Percentiles rank a stretch among this genome's conserved stretches.
These are phyloP conservation scores for Pogonomyrmex californicus DNA, from an alignment of 1,140 invertebrate species.

Conservation along the genomic window DNA sequence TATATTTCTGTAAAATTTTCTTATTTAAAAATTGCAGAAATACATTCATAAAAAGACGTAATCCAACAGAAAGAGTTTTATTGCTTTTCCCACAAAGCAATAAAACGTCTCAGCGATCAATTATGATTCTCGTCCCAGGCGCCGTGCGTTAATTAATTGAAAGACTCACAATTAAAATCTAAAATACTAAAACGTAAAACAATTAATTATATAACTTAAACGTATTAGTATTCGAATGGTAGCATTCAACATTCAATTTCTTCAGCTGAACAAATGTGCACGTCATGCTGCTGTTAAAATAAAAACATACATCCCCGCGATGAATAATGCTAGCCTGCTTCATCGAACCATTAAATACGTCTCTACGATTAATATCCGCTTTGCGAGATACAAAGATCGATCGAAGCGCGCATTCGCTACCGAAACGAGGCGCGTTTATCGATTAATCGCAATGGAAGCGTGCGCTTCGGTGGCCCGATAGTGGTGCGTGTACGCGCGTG, in stretches of 20 bases:
- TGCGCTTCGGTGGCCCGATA: constrained; percentile 9
- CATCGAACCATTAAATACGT: constrained; percentile 47
- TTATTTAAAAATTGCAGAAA: neutral
- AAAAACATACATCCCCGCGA: constrained; percentile 13
- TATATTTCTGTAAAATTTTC: neutral
- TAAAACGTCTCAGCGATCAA: neutral
- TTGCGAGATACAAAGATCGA: constrained; percentile 56
- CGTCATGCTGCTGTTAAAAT: constrained; percentile 11
- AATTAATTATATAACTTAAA: constrained; percentile 19
- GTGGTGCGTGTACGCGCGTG: constrained; percentile 26
- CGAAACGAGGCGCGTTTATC: constrained; percentile 45
- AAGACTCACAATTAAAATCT: neutral
- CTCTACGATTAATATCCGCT: constrained; percentile 55
- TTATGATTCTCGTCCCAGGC: neutral
- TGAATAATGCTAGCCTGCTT: constrained; percentile 40
- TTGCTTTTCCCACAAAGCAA: neutral
- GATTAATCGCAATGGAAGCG: constrained; percentile 46
- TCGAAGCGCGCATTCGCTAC: constrained; percentile 47
- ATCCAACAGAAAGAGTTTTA: neutral
- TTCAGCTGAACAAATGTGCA: neutral
- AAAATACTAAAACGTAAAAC: neutral
- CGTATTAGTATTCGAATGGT: neutral
- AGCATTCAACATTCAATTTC: constrained; percentile 26
- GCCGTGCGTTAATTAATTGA: neutral
- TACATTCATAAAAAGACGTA: neutral